phyloP scores from a whole-genome alignment of 2,888 invertebrate species.

The Embidobia sp. region DNA sequence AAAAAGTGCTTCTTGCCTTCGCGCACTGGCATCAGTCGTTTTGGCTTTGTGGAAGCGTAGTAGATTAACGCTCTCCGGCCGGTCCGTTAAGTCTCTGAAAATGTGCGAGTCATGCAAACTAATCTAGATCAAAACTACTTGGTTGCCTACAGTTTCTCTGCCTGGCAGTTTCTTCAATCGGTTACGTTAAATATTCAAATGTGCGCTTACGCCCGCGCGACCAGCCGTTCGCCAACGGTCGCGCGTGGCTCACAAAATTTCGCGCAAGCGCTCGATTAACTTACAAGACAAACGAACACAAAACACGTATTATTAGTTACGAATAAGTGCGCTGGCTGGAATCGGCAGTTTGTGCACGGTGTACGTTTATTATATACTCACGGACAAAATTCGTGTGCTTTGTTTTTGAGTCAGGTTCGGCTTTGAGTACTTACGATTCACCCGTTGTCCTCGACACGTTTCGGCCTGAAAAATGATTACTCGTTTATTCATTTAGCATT shows the following conservation, averaged over 20 bases:
- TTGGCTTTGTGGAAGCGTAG: conserved; percentile 79
- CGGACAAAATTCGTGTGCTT: conserved; percentile 1
- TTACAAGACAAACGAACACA: conserved; percentile 6
- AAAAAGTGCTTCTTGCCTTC: conserved; percentile 79
- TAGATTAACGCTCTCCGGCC: conserved; percentile 79
- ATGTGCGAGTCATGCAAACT: conserved; percentile 71
- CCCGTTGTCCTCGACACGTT: conserved; percentile 76
- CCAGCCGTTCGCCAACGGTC: too few relatives aligned
- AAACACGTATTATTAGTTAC: conserved; percentile 57
- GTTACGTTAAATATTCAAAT: too few relatives aligned
- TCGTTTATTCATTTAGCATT: too few relatives aligned
- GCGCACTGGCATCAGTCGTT: conserved; percentile 76
- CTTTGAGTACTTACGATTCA: conserved; percentile 78
- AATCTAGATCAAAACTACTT: conserved; percentile 59
- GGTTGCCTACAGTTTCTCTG: neutral
- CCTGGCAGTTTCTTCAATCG: neutral
- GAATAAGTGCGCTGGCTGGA: conserved; percentile 28
- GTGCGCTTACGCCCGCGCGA: too few relatives aligned
- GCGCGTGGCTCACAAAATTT: neutral
- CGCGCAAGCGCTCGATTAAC: too few relatives aligned
- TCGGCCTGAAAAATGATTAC: conserved; percentile 76
- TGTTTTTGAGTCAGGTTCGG: conserved; percentile 1
- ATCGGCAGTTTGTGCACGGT: neutral
- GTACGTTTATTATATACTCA: too few relatives aligned
- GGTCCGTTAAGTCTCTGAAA: conserved; percentile 80